Evolutionary conservation across 2,113 vertebrate genomes (phyloP).

Genomic region (Promerops cafer): DNA sequence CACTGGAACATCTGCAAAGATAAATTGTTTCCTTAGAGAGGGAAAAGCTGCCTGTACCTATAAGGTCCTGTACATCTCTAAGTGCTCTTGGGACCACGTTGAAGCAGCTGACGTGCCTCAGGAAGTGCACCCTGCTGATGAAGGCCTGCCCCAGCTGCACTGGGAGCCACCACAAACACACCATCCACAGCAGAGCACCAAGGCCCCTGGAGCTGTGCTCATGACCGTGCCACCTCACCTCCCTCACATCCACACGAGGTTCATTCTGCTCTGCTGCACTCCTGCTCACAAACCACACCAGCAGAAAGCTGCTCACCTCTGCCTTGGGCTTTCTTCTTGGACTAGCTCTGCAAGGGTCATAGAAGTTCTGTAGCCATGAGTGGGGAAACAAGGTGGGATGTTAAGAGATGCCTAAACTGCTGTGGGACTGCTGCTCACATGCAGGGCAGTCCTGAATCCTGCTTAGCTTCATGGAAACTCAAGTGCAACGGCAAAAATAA

Average conservation of each 20-base stretch:
- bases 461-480: neutral
- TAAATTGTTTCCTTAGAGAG: neutral
- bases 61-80: neutral
- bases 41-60: neutral
- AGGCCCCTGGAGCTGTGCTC: neutral
- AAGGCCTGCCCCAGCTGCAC: neutral
- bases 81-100: rapidly evolving
- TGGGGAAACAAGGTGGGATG: neutral
- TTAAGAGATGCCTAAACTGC: neutral
- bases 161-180: neutral
- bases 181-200: neutral
- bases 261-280: neutral
- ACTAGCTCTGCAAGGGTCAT: neutral
- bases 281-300: neutral
- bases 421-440: neutral
- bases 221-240: neutral
- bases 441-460: neutral
- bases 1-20: neutral
- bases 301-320: neutral
- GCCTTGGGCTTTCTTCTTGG: neutral
- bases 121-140: neutral
- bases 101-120: neutral
- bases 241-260: rapidly evolving
- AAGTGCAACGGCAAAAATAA: neutral
- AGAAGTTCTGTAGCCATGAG: neutral